These are phyloP conservation scores for Lordiphosa fenestrarum DNA, from an alignment of 2,888 invertebrate genomes.

Conservation along the genomic window DNA sequence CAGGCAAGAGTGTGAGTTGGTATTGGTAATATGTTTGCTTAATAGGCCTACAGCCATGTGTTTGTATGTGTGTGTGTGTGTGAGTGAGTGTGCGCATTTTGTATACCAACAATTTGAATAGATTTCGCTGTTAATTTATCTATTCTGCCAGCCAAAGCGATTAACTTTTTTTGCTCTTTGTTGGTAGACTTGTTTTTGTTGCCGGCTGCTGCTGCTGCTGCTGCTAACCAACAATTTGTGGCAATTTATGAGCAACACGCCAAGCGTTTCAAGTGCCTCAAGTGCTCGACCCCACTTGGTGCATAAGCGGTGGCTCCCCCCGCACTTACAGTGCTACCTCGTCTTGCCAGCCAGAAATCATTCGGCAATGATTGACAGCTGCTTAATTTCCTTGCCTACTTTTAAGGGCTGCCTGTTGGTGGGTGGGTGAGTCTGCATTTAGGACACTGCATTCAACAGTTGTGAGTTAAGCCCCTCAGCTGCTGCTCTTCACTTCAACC, in stretches of 20 bases:
- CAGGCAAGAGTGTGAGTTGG: constrained; percentile 25
- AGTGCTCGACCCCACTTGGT: neutral
- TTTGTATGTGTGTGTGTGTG: constrained; percentile 1
- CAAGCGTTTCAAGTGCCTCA: constrained; percentile 10
- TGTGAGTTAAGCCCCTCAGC: too few relatives aligned
- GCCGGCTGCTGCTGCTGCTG: neutral
- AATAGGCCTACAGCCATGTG: constrained; percentile 58
- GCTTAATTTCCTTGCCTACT: too few relatives aligned
- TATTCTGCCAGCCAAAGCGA: too few relatives aligned
- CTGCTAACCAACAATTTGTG: constrained; percentile 14
- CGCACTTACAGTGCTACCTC: neutral
- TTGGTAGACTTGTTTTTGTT: neutral
- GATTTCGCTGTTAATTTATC: neutral
- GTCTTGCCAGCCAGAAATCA: neutral
- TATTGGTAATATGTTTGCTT: constrained; percentile 69
- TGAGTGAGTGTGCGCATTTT: constrained; percentile 21
- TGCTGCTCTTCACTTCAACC: too few relatives aligned
- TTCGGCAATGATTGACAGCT: too few relatives aligned
- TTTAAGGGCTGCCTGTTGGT: too few relatives aligned
- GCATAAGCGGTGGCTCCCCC: too few relatives aligned
- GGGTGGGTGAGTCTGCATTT: too few relatives aligned
- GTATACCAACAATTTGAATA: constrained; percentile 4
- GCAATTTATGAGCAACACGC: constrained; percentile 22
- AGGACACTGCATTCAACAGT: too few relatives aligned
- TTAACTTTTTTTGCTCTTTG: neutral